Conservation (phyloP, 2,888 invertebrate species). For the Antitype chi region DNA sequence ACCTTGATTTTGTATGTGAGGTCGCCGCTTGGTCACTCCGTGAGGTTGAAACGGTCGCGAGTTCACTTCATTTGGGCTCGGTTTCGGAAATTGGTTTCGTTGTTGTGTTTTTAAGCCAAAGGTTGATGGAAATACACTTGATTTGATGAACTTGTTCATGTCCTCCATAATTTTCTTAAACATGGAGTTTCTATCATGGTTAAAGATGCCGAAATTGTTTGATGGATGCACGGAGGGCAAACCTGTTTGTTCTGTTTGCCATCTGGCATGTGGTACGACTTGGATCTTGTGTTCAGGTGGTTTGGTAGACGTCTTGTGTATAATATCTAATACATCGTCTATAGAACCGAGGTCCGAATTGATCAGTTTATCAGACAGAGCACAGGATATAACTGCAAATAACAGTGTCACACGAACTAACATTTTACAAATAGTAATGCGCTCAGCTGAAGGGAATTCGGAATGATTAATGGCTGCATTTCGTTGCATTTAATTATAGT, state of each 20-base stretch:
- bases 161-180: conserved; percentile 26
- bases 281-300: conserved; percentile 3
- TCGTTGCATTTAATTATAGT: background rate
- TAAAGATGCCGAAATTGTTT: conserved; percentile 11
- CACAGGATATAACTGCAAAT: conserved; percentile 18
- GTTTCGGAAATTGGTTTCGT: conserved; percentile 2
- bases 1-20: conserved; percentile 60
- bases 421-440: conserved; percentile 34
- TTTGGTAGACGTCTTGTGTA: conserved; percentile 26
- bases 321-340: conserved; percentile 56
- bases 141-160: conserved; percentile 19
- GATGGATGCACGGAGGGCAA: conserved; percentile 13
- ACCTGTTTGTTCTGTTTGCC: background rate
- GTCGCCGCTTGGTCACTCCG: conserved; percentile 41
- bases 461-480: conserved; percentile 33
- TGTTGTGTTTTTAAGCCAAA: conserved; percentile 16
- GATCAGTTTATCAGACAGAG: conserved; percentile 24
- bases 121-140: conserved; percentile 28
- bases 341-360: conserved; percentile 46
- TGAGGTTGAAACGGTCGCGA: conserved; percentile 36
- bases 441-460: conserved; percentile 5
- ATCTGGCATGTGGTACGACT: background rate
- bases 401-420: conserved; percentile 22
- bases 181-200: background rate
- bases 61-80: conserved; percentile 5